Evolutionary conservation across 1,140 invertebrate species (phyloP), one percentile per base, ranked within the genome.

Genomic region (Sesamia nonagrioides): DNA sequence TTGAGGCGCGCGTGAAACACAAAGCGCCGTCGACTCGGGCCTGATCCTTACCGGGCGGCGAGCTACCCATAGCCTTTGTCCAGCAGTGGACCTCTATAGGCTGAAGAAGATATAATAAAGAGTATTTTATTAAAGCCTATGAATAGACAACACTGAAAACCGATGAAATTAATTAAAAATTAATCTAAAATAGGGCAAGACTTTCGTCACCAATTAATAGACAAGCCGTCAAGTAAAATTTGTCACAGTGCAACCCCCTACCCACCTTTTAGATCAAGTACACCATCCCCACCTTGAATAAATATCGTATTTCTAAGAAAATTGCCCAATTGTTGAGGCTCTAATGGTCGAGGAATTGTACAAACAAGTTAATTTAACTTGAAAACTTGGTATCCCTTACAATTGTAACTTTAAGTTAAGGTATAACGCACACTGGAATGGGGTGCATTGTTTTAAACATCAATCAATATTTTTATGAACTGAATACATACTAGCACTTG

Each of bases 311-410:
- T 66, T 42, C 61, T 42, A 18, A 42, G 17, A 35, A 8, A 21
- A 42, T 8, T 13, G 17, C 37, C 61, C 61, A 42, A 66, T 66
- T 66, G 61, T 66, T 18, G 37, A 42, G 60, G 2, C 33, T 33
- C 27, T 66, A 42, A 42, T 15, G 17, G 61, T 66, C 61, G 37
- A 18, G 15, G 37, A 18, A 66, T 66, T 66, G 61, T 66, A 37
- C 35, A 66, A 66, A 66, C 61, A 66, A 66, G 61, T 66, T 66
- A 66, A 66, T 66, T 66, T 66, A 66, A 66, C 61, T 66, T 58
- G 37, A 40, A 66, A 66, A 66, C 37, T 66, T 66, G 61, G 61
- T 66, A 42, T 66, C 37, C 61, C 35, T 66, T 66, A 66, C 61
- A 42, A 66, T 17, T 40, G 60, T 42, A 66, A 66, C 61, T 66